These are phyloP conservation scores for Misgurnus mizolepis DNA, from an alignment of 2,113 vertebrate species.

Conservation along the genomic window DNA sequence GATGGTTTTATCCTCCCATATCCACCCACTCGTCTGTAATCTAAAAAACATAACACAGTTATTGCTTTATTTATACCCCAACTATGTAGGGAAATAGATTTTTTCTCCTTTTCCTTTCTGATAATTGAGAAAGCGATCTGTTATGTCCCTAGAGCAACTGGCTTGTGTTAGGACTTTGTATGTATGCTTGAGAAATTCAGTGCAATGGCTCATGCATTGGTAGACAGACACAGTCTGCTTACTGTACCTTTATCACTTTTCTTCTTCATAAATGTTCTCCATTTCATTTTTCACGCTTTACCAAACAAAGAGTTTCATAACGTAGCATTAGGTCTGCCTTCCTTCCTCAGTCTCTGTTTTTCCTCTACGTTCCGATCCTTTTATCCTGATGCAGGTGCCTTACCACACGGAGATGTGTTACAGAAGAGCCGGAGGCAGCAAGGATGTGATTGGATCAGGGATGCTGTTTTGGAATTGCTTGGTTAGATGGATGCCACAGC, in stretches of 20 bases:
- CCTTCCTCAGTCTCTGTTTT: neutral
- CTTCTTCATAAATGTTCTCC: neutral
- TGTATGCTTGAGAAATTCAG: neutral
- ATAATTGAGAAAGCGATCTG: constrained; percentile 23
- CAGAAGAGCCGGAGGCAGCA: constrained; percentile 58
- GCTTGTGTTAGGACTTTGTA: constrained; percentile 26
- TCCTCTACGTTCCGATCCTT: neutral
- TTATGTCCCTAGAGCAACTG: constrained; percentile 26
- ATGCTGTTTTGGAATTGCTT: constrained; percentile 72
- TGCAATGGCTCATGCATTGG: neutral
- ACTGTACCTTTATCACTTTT: neutral
- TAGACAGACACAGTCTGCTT: neutral
- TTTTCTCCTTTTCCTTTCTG: neutral
- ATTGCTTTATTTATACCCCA: constrained; percentile 46
- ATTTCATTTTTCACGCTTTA: neutral
- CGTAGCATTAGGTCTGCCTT: neutral
- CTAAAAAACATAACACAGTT: constrained; percentile 39
- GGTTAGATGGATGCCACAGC: constrained; percentile 74
- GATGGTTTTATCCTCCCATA: neutral
- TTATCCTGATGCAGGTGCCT: constrained; percentile 10
- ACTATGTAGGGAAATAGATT: constrained; percentile 1
- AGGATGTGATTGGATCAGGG: constrained; percentile 64
- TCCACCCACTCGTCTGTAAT: constrained; percentile 25
- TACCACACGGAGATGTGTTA: constrained; percentile 34
- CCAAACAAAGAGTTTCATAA: neutral